Evolutionary conservation across 2,888 invertebrate genomes (phyloP).

Genomic region (Rhingia rostrata): DNA sequence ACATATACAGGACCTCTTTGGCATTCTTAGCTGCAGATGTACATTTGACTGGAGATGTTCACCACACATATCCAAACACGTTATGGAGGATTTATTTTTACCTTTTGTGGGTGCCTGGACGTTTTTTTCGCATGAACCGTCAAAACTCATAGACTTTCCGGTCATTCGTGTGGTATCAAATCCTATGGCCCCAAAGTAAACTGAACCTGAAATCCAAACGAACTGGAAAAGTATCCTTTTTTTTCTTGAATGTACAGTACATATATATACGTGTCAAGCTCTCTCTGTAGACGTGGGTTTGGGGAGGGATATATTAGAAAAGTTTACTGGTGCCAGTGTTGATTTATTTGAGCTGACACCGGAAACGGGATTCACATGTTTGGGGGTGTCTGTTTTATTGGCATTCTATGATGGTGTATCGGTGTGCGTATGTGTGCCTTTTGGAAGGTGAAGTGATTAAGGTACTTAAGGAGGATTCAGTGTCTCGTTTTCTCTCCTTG

Average conservation of each 20-base stretch:
- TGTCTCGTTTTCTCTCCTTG: conserved; percentile 25
- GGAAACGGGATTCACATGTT: conserved; percentile 27
- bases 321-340: conserved; percentile 61
- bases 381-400: conserved; percentile 28
- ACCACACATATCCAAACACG: conserved; percentile 32
- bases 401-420: conserved; percentile 37
- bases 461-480: conserved; percentile 61
- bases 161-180: conserved; percentile 49
- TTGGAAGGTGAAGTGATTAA: conserved; percentile 53
- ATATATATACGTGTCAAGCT: conserved; percentile 32
- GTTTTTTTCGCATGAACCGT: conserved; percentile 28
- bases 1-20: conserved; percentile 51
- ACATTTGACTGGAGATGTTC: conserved; percentile 69
- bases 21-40: conserved; percentile 44
- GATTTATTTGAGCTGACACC: conserved; percentile 71
- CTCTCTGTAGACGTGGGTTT: not conserved
- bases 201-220: conserved; percentile 47
- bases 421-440: not conserved
- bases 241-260: not conserved
- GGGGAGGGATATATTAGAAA: conserved; percentile 62
- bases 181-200: conserved; percentile 16
- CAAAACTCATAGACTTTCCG: conserved; percentile 49
- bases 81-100: conserved; percentile 20
- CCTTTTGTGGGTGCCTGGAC: not conserved
- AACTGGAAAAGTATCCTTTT: conserved; percentile 59